Percentiles rank a stretch among this genome's conserved stretches.
Conservation (phyloP, 2,797 vertebrate genomes). For the Balearica regulorum region DNA sequence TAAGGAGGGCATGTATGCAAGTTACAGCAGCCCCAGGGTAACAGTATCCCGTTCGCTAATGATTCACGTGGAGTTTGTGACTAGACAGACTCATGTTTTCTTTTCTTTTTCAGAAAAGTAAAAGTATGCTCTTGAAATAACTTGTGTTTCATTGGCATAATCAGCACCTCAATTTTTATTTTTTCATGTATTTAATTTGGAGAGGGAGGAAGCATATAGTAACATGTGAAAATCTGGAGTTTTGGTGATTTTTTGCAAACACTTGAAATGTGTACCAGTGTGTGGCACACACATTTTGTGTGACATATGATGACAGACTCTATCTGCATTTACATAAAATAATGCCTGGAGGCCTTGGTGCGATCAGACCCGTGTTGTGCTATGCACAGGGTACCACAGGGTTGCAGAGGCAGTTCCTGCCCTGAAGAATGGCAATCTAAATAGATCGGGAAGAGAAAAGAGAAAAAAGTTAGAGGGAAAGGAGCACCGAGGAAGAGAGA, state of each 20-base stretch:
- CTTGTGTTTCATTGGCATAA: neutral
- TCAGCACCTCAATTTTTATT: neutral
- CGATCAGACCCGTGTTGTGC: neutral
- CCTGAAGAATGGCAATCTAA: neutral
- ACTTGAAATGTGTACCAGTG: accelerated
- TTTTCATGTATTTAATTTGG: conserved; percentile 16
- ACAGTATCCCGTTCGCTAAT: conserved; percentile 28
- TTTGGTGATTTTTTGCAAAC: neutral
- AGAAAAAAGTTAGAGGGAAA: neutral
- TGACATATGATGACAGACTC: neutral
- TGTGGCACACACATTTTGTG: neutral
- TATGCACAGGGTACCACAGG: neutral
- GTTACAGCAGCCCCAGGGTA: conserved; percentile 33
- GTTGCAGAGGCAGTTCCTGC: neutral
- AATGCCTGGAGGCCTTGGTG: neutral
- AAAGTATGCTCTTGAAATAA: neutral
- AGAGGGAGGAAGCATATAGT: neutral
- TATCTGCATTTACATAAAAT: neutral
- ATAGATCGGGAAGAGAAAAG: neutral
- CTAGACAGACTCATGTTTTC: conserved; percentile 8
- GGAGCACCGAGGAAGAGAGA: neutral
- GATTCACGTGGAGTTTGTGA: conserved; percentile 41
- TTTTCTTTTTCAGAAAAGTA: neutral
- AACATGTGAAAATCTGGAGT: neutral
- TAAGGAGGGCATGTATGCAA: conserved; percentile 30